A percentile compares a stretch with the other conserved stretches of the same genome.
phyloP scores from a whole-genome alignment of 1,140 invertebrate species.

The Mya arenaria region DNA sequence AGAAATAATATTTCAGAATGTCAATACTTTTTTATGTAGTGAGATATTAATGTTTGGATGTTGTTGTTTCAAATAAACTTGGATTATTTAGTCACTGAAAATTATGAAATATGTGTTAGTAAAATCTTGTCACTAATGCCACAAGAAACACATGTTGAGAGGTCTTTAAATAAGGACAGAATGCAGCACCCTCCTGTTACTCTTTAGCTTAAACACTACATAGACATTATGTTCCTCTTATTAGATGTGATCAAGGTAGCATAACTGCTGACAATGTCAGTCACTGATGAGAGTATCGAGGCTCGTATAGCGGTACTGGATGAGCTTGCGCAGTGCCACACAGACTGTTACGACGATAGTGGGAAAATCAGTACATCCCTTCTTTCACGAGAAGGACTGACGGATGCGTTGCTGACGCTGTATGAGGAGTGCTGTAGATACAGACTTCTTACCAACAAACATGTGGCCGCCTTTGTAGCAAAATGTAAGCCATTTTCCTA shows the following conservation, averaged over 20 bases:
- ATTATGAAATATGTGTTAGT: neutral
- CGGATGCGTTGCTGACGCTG: slow-evolving; percentile 84
- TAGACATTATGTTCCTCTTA: neutral
- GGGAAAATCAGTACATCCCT: slow-evolving; percentile 40
- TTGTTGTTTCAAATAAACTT: too few relatives aligned
- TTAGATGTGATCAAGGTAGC: neutral
- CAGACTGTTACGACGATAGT: slow-evolving; percentile 22
- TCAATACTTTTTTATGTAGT: too few relatives aligned
- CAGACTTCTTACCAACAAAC: slow-evolving; percentile 87
- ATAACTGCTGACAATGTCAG: neutral
- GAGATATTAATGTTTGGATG: too few relatives aligned
- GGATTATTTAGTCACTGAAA: too few relatives aligned
- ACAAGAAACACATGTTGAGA: neutral
- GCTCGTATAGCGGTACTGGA: slow-evolving; percentile 18
- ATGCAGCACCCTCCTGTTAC: neutral
- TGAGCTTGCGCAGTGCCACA: slow-evolving; percentile 9
- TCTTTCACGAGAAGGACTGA: slow-evolving; percentile 53
- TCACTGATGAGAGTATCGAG: slow-evolving; percentile 3
- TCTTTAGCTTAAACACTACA: neutral
- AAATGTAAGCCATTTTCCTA: slow-evolving; percentile 85
- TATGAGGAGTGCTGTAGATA: slow-evolving; percentile 92
- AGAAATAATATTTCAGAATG: too few relatives aligned
- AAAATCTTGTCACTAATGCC: neutral
- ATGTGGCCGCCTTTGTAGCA: slow-evolving; percentile 87
- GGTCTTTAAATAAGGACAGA: neutral